Base-by-base conservation (phyloP, 2,888 invertebrate genomes). In the Embidobia sp. region DNA sequence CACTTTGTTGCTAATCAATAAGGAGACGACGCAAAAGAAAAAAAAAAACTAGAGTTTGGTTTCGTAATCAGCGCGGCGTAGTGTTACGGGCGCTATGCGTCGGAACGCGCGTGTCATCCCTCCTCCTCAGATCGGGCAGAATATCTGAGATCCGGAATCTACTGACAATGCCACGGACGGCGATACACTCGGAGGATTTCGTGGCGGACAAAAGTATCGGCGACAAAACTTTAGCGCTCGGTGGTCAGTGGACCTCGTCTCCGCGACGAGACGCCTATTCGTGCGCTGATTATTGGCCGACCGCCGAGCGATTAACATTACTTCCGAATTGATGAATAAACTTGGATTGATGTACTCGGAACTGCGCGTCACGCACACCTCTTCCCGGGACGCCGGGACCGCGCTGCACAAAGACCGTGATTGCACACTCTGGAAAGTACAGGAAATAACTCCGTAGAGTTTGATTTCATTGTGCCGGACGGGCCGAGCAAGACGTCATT, bases 241-340 rank as follows among this genome's bases (percentile, higher is more conserved):
- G 85, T 85, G 88, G 85, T 85, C 88, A 89, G 87, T 89, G 86
- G 88, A 89, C 84, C 89, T 81, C 88, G 88, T 88, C 86, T 89
- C 89, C 89, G 87, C 77, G 80, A 75, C 79, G 80, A 67, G 79
- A 81, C 78, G 77, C 77, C 69, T 77, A 81, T 85, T 81, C 81
- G 81, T 79, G 80, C 57, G 66, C 77, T 81, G 82, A 83, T 84
- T 82, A 74, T 74, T 79, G 80, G 69, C 79, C 81, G 70, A 48
- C 73, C 66, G 57, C 77, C 63, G 55, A 73, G 72, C 79, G 75
- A 86, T 86, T 84, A 82, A 83, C 84, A 82, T 84, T 82, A 80
- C 85, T 87, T 86, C 85, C 86, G 86, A 87, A 85, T 86, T 83
- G 80, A 80, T 82, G 81, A 84, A 83, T 81, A 82, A 84, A 72